Evolutionary conservation across 2,113 vertebrate species (phyloP).

Genomic region (Oxyruncus cristatus): DNA sequence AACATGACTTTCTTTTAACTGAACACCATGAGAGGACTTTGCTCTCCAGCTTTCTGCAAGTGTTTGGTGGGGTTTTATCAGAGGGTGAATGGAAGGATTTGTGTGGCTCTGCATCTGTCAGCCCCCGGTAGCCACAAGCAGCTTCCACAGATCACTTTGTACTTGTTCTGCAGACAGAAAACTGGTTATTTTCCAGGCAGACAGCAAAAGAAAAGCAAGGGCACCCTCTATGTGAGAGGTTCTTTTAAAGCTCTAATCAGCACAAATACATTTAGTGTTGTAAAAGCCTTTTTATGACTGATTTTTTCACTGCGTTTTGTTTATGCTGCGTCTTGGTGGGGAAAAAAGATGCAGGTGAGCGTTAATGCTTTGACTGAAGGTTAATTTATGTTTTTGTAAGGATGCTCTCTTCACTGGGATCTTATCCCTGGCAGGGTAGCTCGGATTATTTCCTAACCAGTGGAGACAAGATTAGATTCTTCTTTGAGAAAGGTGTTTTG

Average conservation of each 20-base stretch:
- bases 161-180: background rate
- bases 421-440: conserved; percentile 78
- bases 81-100: background rate
- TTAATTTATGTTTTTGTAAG: background rate
- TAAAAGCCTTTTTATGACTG: background rate
- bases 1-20: fast-evolving
- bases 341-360: conserved; percentile 61
- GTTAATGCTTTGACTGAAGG: background rate
- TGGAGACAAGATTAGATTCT: conserved; percentile 94
- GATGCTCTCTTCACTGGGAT: background rate
- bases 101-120: background rate
- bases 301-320: background rate
- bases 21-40: background rate
- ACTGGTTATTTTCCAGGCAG: background rate
- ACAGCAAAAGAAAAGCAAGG: background rate
- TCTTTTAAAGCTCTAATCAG: background rate
- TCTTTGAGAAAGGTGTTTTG: conserved; percentile 96
- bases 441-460: conserved; percentile 93
- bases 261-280: background rate
- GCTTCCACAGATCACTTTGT: background rate
- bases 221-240: background rate
- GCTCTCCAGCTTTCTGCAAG: background rate
- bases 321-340: background rate
- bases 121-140: background rate
- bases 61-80: background rate